phyloP scores from a whole-genome alignment of 2,888 invertebrate genomes.

The Torymus aiolomorphi region DNA sequence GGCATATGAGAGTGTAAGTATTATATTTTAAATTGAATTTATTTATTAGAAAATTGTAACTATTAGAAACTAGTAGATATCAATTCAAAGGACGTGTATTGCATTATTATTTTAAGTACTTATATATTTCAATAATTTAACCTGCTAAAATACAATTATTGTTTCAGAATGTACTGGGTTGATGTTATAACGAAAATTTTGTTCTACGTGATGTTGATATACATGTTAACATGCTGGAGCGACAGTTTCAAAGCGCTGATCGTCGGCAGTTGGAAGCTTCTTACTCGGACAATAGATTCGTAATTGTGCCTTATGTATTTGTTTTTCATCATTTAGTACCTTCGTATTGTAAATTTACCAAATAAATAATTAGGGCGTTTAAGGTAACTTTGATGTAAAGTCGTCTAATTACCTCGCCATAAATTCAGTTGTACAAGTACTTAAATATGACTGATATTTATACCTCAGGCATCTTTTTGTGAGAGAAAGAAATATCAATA shows the following conservation, averaged over 20 bases:
- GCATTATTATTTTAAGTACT: too few relatives aligned
- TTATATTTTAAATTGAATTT: slow-evolving; percentile 10
- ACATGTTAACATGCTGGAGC: slow-evolving; percentile 69
- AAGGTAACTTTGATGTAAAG: slow-evolving; percentile 26
- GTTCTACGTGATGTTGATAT: slow-evolving; percentile 82
- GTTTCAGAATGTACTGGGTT: slow-evolving; percentile 90
- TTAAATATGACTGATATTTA: slow-evolving; percentile 30
- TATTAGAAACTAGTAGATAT: neutral
- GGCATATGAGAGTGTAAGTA: slow-evolving; percentile 87
- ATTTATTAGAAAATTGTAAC: neutral
- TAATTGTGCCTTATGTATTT: slow-evolving; percentile 49
- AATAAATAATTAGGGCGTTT: slow-evolving; percentile 62
- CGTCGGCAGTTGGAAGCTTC: slow-evolving; percentile 60
- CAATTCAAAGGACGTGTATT: too few relatives aligned
- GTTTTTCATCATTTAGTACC: slow-evolving; percentile 56
- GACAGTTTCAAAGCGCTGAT: slow-evolving; percentile 69
- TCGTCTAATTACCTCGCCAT: slow-evolving; percentile 22
- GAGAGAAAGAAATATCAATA: slow-evolving; percentile 16
- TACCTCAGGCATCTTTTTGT: slow-evolving; percentile 22
- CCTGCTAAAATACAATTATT: slow-evolving; percentile 49
- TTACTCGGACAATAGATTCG: slow-evolving; percentile 51
- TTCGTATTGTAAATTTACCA: slow-evolving; percentile 63
- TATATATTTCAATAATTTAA: slow-evolving; percentile 26
- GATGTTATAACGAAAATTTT: slow-evolving; percentile 85
- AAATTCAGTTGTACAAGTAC: slow-evolving; percentile 27